phyloP scores from a whole-genome alignment of 2,888 invertebrate genomes.

The Galerucella pusilla region DNA sequence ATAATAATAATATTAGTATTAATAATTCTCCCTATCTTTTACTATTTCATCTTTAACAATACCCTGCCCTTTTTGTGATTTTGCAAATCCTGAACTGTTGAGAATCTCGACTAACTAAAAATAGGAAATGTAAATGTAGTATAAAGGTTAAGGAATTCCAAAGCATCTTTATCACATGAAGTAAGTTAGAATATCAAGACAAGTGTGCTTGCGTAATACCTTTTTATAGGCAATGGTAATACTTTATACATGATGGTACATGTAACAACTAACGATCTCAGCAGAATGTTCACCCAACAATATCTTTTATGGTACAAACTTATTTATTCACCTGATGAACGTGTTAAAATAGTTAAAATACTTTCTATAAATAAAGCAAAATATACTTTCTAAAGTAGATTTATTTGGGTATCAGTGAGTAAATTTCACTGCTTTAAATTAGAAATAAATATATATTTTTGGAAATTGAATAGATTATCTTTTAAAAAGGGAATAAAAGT shows the following conservation, averaged over 20 bases:
- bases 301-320: neutral
- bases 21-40: too few relatives aligned
- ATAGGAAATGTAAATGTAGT: constrained; percentile 8
- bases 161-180: constrained; percentile 7
- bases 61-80: neutral
- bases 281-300: neutral
- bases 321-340: neutral
- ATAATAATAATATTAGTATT: too few relatives aligned
- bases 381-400: neutral
- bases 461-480: too few relatives aligned
- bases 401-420: neutral
- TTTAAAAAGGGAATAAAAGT: too few relatives aligned
- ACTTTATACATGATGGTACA: constrained; percentile 3
- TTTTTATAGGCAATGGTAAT: too few relatives aligned
- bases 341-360: neutral
- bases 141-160: constrained; percentile 17
- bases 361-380: neutral
- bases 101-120: constrained; percentile 4
- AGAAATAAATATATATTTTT: too few relatives aligned
- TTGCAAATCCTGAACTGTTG: constrained; percentile 6
- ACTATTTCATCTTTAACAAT: too few relatives aligned
- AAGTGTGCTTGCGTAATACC: constrained; percentile 5
- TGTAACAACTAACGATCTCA: neutral
- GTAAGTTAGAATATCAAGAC: constrained; percentile 15
- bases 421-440: too few relatives aligned